phyloP scores from a whole-genome alignment of 2,113 vertebrate species.

The Mystacornis crossleyi region DNA sequence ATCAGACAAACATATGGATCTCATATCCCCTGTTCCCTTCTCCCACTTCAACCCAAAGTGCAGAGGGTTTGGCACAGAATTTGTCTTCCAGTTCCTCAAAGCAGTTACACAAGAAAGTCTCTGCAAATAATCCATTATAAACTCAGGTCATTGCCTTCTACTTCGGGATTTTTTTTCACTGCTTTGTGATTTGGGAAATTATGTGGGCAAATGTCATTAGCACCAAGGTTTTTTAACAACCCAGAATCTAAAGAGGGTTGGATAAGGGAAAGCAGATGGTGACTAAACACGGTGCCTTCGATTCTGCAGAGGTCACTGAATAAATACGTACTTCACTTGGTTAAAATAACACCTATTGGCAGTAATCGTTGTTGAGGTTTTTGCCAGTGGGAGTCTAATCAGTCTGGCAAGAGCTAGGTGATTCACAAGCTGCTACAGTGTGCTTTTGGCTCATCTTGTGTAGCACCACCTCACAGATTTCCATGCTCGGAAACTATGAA shows the following conservation, averaged over 20 bases:
- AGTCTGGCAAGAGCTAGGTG: neutral
- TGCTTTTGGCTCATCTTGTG: neutral
- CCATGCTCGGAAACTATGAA: neutral
- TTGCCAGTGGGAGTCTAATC: neutral
- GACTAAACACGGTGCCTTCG: neutral
- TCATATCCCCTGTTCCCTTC: neutral
- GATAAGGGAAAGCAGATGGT: neutral
- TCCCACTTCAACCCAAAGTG: neutral
- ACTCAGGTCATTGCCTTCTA: neutral
- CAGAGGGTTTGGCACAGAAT: neutral
- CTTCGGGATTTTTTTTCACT: neutral
- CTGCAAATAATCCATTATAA: neutral
- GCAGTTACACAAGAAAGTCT: neutral
- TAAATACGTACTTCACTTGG: neutral
- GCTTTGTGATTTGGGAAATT: neutral
- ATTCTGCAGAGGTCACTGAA: neutral
- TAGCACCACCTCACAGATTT: neutral
- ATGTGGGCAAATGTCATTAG: neutral
- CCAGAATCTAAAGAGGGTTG: neutral
- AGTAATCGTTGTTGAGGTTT: neutral
- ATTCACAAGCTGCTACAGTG: neutral
- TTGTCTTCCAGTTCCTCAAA: neutral
- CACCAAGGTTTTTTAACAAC: neutral
- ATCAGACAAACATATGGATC: neutral
- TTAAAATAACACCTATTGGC: neutral